Evolutionary conservation across 2,113 vertebrate species (phyloP).

Genomic region (Morphnarchus princeps): DNA sequence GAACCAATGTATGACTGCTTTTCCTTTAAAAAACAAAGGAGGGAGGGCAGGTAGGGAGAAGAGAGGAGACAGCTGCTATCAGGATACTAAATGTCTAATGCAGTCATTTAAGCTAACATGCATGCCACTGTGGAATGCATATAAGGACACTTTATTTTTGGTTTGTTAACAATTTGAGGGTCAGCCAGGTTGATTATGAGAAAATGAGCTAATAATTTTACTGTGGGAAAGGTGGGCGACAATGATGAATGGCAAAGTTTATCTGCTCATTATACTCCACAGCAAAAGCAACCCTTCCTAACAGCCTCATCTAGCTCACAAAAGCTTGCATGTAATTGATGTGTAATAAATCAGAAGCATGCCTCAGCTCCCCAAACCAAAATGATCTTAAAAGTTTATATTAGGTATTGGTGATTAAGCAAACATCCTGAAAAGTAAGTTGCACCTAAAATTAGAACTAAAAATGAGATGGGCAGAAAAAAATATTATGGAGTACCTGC

Average conservation of each 20-base stretch:
- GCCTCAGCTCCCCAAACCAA: not conserved
- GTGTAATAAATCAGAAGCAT: not conserved
- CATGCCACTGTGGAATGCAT: not conserved
- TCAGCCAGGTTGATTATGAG: not conserved
- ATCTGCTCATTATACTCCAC: not conserved
- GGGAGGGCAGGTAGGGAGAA: not conserved
- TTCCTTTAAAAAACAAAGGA: not conserved
- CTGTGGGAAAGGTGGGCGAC: not conserved
- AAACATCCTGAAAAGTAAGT: not conserved
- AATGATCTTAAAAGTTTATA: not conserved
- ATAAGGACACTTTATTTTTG: not conserved
- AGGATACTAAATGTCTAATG: not conserved
- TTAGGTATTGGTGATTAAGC: not conserved
- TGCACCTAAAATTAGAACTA: not conserved
- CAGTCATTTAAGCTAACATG: not conserved
- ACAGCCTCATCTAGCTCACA: not conserved
- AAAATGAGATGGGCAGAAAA: not conserved
- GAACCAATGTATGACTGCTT: not conserved
- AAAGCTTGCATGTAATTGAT: not conserved
- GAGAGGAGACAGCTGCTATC: not conserved
- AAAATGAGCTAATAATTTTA: slow-evolving; percentile 10
- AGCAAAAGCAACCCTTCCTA: not conserved
- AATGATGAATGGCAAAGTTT: not conserved
- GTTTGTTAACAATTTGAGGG: not conserved
- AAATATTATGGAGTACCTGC: not conserved